Percentiles rank a stretch among this genome's conserved stretches.
These are phyloP conservation scores for Steinernema scapterisci DNA, from an alignment of 2,888 invertebrate species.

Conservation along the genomic window DNA sequence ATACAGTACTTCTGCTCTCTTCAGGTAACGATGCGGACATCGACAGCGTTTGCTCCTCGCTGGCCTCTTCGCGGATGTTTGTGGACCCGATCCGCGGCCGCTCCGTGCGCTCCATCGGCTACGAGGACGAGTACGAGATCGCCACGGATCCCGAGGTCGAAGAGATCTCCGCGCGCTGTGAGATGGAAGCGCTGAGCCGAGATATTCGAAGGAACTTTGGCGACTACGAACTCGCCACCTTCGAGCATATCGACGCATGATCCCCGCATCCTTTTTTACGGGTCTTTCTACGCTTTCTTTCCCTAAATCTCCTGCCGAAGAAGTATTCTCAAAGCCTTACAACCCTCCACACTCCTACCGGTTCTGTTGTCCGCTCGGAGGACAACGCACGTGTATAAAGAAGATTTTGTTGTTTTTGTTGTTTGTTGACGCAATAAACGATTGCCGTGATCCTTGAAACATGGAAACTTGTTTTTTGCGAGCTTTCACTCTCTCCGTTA, in stretches of 20 bases:
- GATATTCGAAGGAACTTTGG: constrained; percentile 65
- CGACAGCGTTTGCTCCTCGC: constrained; percentile 53
- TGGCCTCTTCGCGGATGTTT: constrained; percentile 52
- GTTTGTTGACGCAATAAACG: constrained; percentile 13
- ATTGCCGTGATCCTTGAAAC: constrained; percentile 22
- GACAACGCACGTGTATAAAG: background rate
- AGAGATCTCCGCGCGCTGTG: constrained; percentile 34
- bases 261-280: background rate
- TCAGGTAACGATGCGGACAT: constrained; percentile 50
- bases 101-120: constrained; percentile 64
- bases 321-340: constrained; percentile 20
- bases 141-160: constrained; percentile 39
- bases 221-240: constrained; percentile 62
- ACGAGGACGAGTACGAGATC: constrained; percentile 66
- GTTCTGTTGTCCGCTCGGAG: background rate
- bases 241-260: constrained; percentile 52
- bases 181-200: constrained; percentile 43
- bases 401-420: background rate
- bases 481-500: too few species aligned
- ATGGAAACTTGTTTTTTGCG: too few species aligned
- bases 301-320: constrained; percentile 23
- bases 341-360: constrained; percentile 4
- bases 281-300: constrained; percentile 11
- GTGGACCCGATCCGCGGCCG: constrained; percentile 44
- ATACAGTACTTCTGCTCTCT: background rate